Base-by-base conservation (phyloP, 1,140 invertebrate species). In the Heterodera carotae region DNA sequence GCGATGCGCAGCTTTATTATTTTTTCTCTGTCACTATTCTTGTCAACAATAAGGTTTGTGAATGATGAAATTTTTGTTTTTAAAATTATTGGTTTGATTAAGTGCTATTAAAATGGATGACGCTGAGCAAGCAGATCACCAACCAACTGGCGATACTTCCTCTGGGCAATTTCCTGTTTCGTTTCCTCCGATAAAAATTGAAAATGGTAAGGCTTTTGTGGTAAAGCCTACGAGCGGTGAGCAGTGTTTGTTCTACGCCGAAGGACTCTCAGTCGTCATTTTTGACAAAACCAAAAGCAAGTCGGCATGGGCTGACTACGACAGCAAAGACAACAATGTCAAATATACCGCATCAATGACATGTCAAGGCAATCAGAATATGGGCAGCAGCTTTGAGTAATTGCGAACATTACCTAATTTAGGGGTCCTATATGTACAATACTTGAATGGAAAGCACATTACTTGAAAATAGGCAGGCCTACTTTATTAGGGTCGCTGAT, bases 241-340 rank as follows among this genome's bases (percentile, higher is more conserved):
- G 8, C 48, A 18, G n/a, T 77, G 77, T 71, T 29, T 78, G 8
- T 56, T 78, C 34, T 78, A 78, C 15, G 76, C 76, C 33, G 77
- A 78, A 29, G 62, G 59, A 0, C 48, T 78, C 53, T 77, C 77
- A 6, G 77, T 79, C 7, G 60, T 78, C 27, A 25, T 78, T 4
- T 73, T 62, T 73, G 29, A 36, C 69, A 31, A 25, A 6, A 10
- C n/a, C 27, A 25, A 70, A 76, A 33, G 67, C 27, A 22, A n/a
- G 22, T 56, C 48, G 15, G 74, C 31, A 2, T 43, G 68, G 67
- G 34, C 36, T 6, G 18, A 77, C 25, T 39, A 76, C 33, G 75
- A 77, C 18, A 68, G 25, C 27, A 18, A 62, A 43, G 39, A 18
- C 12, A 68, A n/a, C 67, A 34, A 36, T 15, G 29, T 15, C 56